Evolutionary conservation across 2,113 vertebrate genomes (phyloP), one percentile per base, ranked within the genome.

Genomic region (chimpanzee (Pan troglodytes)): DNA sequence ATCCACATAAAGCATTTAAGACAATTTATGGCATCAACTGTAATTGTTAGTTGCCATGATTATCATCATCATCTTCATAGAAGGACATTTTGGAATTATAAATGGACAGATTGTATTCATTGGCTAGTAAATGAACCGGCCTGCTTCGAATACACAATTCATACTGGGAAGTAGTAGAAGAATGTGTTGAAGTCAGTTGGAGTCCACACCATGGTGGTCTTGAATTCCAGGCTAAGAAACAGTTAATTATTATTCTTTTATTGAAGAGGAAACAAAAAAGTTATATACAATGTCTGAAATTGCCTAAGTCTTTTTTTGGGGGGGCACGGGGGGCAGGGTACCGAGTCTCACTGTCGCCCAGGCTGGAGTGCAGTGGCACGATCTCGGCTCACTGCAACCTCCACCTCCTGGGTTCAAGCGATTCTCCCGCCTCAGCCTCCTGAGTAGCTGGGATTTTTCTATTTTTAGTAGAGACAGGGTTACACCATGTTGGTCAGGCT

Each of bases 251-350:
- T 75, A 70, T 38, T 82, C 61, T 50, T 92, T 84, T 70, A 78
- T 35, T 95, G 61, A 95, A 93, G 76, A 78, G 59, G 43, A 93
- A 93, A 87, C 16, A 82, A 93, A 93, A 90, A 16, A 82, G 40
- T 45, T 95, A 89, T 17, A 84, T 25, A 52, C 61, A 57, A 32
- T 67, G 70, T 67, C 75, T 35, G 80, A 84, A 93, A 68, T 45
- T 85, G 43, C 57, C 32, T 48, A 64, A 55, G 8, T 73, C 52
- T 55, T 55, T 55, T 20, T 55, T 17, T 55, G 18, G 5, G 17
- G 52, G 52, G 17, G 17, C 16, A 1, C 17, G 52, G 16, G 17
- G 52, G 52, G 52, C 6, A 5, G 43, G 43, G 43, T 43, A 52
- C 52, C 18, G 6, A 55, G 52, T 55, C 18, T 55, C 18, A 55